Conservation (phyloP, 1,140 invertebrate genomes). For the Pomacea maculata region DNA sequence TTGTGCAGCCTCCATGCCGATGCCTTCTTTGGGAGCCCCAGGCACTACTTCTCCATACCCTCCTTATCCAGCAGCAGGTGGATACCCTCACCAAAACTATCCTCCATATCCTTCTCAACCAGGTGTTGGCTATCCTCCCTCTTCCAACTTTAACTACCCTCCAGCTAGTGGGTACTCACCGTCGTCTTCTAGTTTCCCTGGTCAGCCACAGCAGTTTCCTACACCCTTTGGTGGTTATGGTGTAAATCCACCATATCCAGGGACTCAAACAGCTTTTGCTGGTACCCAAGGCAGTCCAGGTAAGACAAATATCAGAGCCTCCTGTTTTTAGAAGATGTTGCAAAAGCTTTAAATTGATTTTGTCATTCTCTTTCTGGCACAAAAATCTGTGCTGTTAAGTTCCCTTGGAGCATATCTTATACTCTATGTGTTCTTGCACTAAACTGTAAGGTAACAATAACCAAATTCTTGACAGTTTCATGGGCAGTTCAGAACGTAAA, state of each 20-base stretch:
- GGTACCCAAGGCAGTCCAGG: constrained; percentile 12
- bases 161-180: constrained; percentile 11
- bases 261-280: not conserved
- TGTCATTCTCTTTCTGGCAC: too few species aligned
- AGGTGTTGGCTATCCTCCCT: constrained; percentile 22
- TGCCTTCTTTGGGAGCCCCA: constrained; percentile 27
- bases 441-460: too few species aligned
- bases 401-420: too few species aligned
- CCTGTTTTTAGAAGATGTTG: too few species aligned
- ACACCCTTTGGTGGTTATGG: constrained; percentile 7
- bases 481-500: too few species aligned
- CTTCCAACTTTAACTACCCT: constrained; percentile 7
- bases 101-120: constrained; percentile 4
- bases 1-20: constrained; percentile 32
- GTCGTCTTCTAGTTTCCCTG: constrained; percentile 8
- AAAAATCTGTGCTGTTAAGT: too few species aligned
- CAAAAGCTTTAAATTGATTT: too few species aligned
- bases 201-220: constrained; percentile 22
- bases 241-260: constrained; percentile 24
- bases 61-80: constrained; percentile 59
- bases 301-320: not conserved
- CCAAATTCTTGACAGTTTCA: too few species aligned
- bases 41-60: constrained; percentile 59
- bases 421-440: too few species aligned
- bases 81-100: constrained; percentile 22